A percentile compares a stretch with the other conserved stretches of the same genome.
Evolutionary conservation across 2,113 vertebrate genomes (phyloP).

Genomic region (Henicopernis longicauda): DNA sequence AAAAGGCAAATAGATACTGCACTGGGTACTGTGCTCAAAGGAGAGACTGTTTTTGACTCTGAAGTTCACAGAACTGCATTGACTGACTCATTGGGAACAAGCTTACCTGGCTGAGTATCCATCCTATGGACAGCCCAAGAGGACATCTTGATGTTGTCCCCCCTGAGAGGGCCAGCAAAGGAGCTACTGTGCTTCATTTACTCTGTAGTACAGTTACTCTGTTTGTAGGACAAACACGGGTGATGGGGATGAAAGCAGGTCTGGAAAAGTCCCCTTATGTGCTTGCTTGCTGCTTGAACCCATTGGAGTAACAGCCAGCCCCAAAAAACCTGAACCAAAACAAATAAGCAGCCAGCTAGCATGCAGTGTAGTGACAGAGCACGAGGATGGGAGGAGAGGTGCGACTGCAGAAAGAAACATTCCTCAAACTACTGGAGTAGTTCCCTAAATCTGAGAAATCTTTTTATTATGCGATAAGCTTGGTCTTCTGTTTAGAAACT

Average conservation of each 20-base stretch:
- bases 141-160: background rate
- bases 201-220: background rate
- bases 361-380: too few species aligned
- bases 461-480: background rate
- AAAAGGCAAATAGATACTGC: background rate
- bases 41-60: background rate
- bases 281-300: background rate
- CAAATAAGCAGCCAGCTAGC: too few species aligned
- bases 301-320: background rate
- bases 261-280: background rate
- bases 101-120: background rate
- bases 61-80: background rate
- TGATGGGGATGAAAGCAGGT: background rate
- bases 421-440: background rate
- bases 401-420: background rate
- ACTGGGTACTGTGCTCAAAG: background rate
- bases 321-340: background rate
- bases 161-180: background rate
- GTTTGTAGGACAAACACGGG: background rate
- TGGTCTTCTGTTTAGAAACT: background rate
- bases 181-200: background rate
- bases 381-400: background rate
- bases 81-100: background rate
- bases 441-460: background rate
- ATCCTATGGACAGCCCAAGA: background rate